Evolutionary conservation across 2,113 vertebrate genomes (phyloP), one percentile per base, ranked within the genome.

Genomic region (Coptodon bakossiorum): DNA sequence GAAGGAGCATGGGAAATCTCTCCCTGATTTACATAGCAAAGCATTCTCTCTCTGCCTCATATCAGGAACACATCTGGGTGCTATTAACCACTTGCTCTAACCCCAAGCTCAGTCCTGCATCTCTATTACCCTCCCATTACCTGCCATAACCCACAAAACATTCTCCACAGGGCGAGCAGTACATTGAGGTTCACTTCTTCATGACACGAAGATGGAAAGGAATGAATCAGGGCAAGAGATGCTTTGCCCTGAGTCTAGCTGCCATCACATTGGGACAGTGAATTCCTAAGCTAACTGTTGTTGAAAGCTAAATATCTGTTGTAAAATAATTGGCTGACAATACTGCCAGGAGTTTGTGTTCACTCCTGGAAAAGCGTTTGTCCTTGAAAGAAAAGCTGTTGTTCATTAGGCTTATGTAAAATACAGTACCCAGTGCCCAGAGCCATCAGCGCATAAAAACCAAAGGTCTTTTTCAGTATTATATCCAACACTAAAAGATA

Each of bases 51-150:
- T 88, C 82, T 80, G 43, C 84, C 84, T 91, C 84, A 76, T 82
- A 86, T 93, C 84, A 93, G 82, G 83, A 85, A 68, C 89, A 90
- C 96, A 96, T 95, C 95, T 96, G 95, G 92, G 14, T 79, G 73
- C 88, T 56, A 90, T 96, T 96, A 96, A 68, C 91, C 92, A 91
- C 82, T 94, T 89, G 90, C 89, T 90, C 86, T 88, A 91, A 93
- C 90, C 90, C 80, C 85, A 7, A 84, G 66, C 91, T 88, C 89
- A 56, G 79, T 68, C 87, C 71, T 85, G 66, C 93, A 93, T 93
- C 92, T 91, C 84, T 83, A 82, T 93, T 88, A 94, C 88, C 86
- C 91, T 90, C 85, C 86, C 29, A 88, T 92, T 94, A 95, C 92
- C 92, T 95, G 90, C 86, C 84, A 84, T 76, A 57, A 83, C 76